Conservation (phyloP, 1,140 invertebrate genomes). For the Chrysoperla carnea region DNA sequence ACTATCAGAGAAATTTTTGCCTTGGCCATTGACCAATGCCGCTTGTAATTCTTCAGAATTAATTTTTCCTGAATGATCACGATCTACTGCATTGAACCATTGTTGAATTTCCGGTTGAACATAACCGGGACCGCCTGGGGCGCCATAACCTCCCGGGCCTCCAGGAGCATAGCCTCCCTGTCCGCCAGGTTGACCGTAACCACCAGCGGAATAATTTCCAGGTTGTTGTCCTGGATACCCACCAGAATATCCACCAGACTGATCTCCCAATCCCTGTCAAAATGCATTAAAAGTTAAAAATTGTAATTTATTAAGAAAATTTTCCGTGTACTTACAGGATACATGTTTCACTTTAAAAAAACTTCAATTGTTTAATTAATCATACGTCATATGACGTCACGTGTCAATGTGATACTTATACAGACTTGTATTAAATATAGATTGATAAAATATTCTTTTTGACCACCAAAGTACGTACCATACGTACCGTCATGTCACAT, state of each 20-base stretch:
- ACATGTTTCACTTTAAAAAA: too few species aligned
- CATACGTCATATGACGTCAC: too few species aligned
- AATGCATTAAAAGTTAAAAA: too few species aligned
- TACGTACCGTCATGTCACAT: too few species aligned
- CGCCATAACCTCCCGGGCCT: background rate
- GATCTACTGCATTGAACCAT: constrained; percentile 71
- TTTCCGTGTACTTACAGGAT: too few species aligned
- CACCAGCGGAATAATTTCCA: background rate
- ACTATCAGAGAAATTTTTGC: constrained; percentile 65
- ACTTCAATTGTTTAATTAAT: too few species aligned
- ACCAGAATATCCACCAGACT: background rate
- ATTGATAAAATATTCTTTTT: too few species aligned
- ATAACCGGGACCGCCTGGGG: background rate
- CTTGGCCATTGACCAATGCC: constrained; percentile 74
- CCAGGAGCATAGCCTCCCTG: background rate
- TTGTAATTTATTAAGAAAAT: too few species aligned
- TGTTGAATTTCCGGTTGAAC: constrained; percentile 48
- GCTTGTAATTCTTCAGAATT: constrained; percentile 57
- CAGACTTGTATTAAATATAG: too few species aligned
- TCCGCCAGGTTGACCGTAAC: background rate
- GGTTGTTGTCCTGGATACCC: background rate
- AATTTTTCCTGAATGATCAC: constrained; percentile 67
- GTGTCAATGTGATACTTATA: too few species aligned
- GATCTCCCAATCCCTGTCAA: background rate
- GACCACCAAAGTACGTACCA: too few species aligned